Base-by-base conservation (phyloP, 1,140 invertebrate species). In the Aphaenogaster floridana region DNA sequence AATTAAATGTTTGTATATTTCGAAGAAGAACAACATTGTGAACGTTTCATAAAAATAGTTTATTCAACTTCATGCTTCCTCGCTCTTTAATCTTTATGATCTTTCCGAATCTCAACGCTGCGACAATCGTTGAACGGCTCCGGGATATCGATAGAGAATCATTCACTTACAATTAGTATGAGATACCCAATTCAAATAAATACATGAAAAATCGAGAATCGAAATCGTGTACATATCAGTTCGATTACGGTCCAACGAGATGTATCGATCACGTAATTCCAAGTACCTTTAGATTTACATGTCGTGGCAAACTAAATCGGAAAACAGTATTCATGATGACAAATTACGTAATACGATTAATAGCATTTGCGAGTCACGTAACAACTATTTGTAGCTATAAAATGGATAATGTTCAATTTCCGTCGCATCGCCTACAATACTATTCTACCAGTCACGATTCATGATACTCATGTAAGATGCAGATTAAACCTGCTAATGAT, bases 371-470 rank as follows among this genome's bases (percentile, higher is more conserved):
- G 34, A 76, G 68, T 74, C 80, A 84, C 80, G 80, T 76, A 74
- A 13, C 57, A 84, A 84, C 69, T 76, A 76, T 84, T 61, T 61
- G 69, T 76, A 84, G 45, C 80, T 63, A 76, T 76, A 76, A 74
- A 84, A 84, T 34, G 80, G 69, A 74, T 84, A 84, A 84, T 84
- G 69, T 61, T 76, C 42, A 76, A 84, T 84, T 84, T 84, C 54
- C 80, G 69, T 84, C 79, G 36, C n/a, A 21, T 71, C 54, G 54
- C 54, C 42, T 45, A 71, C 66, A 57, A 13, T 74, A 28, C 28
- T 42, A 21, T 28, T 45, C 17, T 69, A 8, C 17, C 48, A 48
- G 17, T 69, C 36, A 74, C 42, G 42, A 54, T 5, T 8, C 54
- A 61, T 61, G 54, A 84, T 76, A 74, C 5, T 45, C 34, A 34